A percentile compares a stretch with the other conserved stretches of the same genome.
Evolutionary conservation across 2,113 vertebrate species (phyloP).

Genomic region (Tapirus terrestris): DNA sequence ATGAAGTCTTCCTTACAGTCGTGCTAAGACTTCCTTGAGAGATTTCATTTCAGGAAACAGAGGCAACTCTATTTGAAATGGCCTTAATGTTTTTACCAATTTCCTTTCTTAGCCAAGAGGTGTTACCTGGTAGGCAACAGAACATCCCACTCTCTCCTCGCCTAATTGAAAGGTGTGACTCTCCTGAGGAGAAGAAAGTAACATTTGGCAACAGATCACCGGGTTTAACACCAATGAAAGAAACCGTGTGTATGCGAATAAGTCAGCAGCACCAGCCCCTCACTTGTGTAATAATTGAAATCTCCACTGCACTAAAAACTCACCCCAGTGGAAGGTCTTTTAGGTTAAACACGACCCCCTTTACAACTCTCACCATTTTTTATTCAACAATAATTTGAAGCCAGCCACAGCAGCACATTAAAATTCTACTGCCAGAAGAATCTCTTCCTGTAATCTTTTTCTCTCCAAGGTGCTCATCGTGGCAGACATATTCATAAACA

Average conservation of each 20-base stretch:
- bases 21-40: constrained; percentile 21
- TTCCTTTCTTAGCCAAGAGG: constrained; percentile 17
- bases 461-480: background rate
- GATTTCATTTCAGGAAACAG: constrained; percentile 56
- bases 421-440: constrained; percentile 33
- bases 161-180: constrained; percentile 56
- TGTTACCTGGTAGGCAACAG: constrained; percentile 44
- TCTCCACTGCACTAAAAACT: background rate
- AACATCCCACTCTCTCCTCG: constrained; percentile 30
- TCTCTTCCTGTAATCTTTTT: background rate
- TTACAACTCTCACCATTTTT: background rate
- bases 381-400: constrained; percentile 34
- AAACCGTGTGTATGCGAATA: background rate
- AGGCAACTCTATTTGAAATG: constrained; percentile 44
- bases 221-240: background rate
- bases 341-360: background rate
- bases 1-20: background rate
- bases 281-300: background rate
- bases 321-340: background rate
- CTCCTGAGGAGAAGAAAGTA: constrained; percentile 39
- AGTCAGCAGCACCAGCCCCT: background rate
- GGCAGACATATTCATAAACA: background rate
- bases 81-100: background rate
- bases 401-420: background rate
- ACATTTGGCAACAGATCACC: constrained; percentile 12